These are phyloP conservation scores for Lamproptera curius DNA, from an alignment of 2,888 invertebrate species.

Conservation along the genomic window DNA sequence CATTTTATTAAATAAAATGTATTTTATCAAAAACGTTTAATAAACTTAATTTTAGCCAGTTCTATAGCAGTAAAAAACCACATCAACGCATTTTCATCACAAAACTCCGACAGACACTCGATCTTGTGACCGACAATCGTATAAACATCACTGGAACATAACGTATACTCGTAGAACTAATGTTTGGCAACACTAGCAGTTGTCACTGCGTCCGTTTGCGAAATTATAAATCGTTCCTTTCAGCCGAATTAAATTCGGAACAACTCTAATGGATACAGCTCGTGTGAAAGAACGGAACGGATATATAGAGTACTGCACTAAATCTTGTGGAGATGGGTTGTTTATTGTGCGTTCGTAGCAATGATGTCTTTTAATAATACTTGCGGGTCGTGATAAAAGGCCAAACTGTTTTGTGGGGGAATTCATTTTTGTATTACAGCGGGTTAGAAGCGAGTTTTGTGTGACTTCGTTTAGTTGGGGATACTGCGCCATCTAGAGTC, in stretches of 20 bases:
- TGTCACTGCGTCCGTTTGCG: slow-evolving; percentile 24
- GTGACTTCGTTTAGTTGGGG: slow-evolving; percentile 10
- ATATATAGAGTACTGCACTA: slow-evolving; percentile 23
- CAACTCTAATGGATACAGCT: slow-evolving; percentile 20
- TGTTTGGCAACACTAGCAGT: slow-evolving; percentile 17
- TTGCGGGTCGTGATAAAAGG: slow-evolving; percentile 32
- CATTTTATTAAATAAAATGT: too few species aligned
- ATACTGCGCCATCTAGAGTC: too few species aligned
- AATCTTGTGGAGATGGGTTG: slow-evolving; percentile 45
- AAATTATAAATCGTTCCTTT: slow-evolving; percentile 36
- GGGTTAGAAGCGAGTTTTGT: too few species aligned
- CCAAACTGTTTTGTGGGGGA: slow-evolving; percentile 27
- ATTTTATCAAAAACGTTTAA: too few species aligned
- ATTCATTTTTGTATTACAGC: too few species aligned
- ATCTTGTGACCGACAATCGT: too few species aligned
- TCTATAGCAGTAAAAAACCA: too few species aligned
- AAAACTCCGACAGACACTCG: too few species aligned
- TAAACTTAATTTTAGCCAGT: too few species aligned
- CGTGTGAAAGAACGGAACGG: slow-evolving; percentile 4
- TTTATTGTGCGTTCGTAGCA: slow-evolving; percentile 51
- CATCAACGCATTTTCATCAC: too few species aligned
- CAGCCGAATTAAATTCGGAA: slow-evolving; percentile 33
- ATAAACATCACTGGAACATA: not conserved
- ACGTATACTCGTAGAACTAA: slow-evolving; percentile 8
- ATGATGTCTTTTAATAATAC: slow-evolving; percentile 54